Percentiles rank a stretch among this genome's conserved stretches.
Conservation (phyloP, 2,888 invertebrate species). For the Phyllotreta cruciferae region DNA sequence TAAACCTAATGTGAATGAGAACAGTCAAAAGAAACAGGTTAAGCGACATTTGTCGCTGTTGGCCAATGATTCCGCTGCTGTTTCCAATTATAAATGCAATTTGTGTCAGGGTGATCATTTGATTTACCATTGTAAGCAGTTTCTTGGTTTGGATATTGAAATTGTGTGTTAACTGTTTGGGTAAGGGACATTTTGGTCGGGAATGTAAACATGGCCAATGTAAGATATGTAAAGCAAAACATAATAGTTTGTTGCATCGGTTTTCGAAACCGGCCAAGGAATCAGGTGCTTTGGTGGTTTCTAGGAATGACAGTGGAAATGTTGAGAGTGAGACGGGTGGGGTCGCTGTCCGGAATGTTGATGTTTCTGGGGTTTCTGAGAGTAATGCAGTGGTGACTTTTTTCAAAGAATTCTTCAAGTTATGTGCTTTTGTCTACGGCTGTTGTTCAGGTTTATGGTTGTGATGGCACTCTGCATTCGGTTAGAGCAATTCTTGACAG, state of each 20-base stretch:
- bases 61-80: neutral
- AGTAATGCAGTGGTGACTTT: too few relatives aligned
- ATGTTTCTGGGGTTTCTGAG: too few relatives aligned
- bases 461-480: too few relatives aligned
- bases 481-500: too few relatives aligned
- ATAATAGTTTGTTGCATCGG: neutral
- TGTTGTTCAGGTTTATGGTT: too few relatives aligned
- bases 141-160: neutral
- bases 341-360: too few relatives aligned
- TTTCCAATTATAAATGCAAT: neutral
- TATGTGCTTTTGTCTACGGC: too few relatives aligned
- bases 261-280: neutral
- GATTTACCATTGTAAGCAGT: neutral
- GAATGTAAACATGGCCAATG: slow-evolving; percentile 17
- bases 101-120: neutral
- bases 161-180: slow-evolving; percentile 22
- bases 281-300: neutral
- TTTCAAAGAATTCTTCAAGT: too few relatives aligned
- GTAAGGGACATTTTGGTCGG: slow-evolving; percentile 9
- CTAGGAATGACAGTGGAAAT: neutral
- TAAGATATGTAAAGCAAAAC: slow-evolving; percentile 3
- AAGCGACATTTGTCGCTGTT: neutral
- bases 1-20: neutral
- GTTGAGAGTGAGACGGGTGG: too few relatives aligned
- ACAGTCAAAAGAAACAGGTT: neutral